Conservation (phyloP, 2,888 invertebrate species). For the Acanthosoma haemorrhoidale region DNA sequence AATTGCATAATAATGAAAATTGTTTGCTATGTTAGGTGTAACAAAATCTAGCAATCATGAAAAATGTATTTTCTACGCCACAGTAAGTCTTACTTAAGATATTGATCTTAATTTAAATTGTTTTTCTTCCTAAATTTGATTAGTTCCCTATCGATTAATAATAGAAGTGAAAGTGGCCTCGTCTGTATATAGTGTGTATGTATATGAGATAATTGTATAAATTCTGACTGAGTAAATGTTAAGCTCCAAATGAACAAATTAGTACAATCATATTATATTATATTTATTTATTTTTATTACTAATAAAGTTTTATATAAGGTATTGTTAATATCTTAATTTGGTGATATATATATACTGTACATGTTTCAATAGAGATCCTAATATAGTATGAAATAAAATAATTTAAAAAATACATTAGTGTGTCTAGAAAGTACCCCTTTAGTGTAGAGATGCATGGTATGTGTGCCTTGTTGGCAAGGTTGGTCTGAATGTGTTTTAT, state of each 20-base stretch:
- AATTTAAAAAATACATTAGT: too few species aligned
- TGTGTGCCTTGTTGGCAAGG: too few species aligned
- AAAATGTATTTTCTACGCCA: too few species aligned
- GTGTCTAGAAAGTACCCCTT: too few species aligned
- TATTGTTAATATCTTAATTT: conserved; percentile 2
- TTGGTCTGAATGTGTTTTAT: too few species aligned
- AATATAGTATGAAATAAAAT: neutral
- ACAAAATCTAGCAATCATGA: too few species aligned
- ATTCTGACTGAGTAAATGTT: neutral
- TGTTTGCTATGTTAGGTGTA: too few species aligned
- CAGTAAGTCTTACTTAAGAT: too few species aligned
- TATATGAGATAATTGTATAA: neutral
- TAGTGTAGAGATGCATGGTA: too few species aligned
- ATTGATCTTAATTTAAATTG: too few species aligned
- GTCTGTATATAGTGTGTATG: neutral
- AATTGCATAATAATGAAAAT: too few species aligned
- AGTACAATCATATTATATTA: neutral
- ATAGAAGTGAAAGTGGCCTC: neutral
- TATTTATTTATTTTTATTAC: conserved; percentile 8
- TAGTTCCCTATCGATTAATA: neutral
- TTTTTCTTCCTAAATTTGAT: too few species aligned
- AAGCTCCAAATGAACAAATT: conserved; percentile 1
- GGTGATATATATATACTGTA: neutral
- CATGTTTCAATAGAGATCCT: neutral
- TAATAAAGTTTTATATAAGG: neutral